Evolutionary conservation across 1,140 invertebrate species (phyloP).

Genomic region (Bombus affinis): DNA sequence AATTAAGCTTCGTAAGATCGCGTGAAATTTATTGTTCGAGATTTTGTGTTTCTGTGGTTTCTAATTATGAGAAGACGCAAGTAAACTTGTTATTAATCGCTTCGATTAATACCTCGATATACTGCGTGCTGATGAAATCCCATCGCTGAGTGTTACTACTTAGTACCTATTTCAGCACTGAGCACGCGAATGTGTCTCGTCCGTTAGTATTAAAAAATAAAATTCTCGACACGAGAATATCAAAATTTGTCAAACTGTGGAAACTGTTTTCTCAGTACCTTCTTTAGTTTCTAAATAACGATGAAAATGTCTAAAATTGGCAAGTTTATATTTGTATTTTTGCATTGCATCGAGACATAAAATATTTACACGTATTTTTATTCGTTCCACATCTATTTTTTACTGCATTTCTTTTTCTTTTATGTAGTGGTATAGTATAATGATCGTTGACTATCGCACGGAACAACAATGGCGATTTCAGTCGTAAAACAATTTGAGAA

Average conservation of each 20-base stretch:
- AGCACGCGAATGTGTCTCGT: neutral
- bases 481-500: constrained; percentile 19
- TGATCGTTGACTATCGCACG: neutral
- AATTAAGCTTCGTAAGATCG: too few relatives aligned
- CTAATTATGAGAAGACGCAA: neutral
- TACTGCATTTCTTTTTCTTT: neutral
- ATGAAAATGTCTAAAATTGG: too few relatives aligned
- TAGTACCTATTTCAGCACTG: neutral
- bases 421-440: too few relatives aligned
- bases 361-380: neutral
- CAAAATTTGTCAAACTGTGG: too few relatives aligned
- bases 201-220: too few relatives aligned
- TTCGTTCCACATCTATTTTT: neutral
- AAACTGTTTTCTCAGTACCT: too few relatives aligned
- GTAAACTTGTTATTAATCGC: neutral
- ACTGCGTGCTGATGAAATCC: neutral
- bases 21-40: too few relatives aligned
- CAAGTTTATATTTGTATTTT: neutral
- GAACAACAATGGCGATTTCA: neutral
- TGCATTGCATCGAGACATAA: neutral
- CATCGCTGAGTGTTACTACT: neutral
- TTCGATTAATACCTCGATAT: neutral
- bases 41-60: too few relatives aligned
- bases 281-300: too few relatives aligned
- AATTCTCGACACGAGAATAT: too few relatives aligned